Base-by-base conservation (phyloP, 2,797 vertebrate genomes). In the Champsocephalus esox region DNA sequence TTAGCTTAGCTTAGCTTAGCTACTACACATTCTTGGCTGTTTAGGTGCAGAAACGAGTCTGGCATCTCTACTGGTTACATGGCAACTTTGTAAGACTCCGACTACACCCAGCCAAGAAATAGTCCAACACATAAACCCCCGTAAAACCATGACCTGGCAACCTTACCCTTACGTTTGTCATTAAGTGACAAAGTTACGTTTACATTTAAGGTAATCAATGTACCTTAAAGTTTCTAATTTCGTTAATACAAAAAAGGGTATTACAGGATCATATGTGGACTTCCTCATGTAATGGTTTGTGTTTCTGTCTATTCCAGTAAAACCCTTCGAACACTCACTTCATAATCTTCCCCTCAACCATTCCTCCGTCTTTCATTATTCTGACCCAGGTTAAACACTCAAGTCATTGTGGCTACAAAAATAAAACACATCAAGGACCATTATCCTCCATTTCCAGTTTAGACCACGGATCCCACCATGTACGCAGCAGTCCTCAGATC, bases 361-460 rank as follows among this genome's bases (percentile, higher is more conserved):
- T 66, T 74, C 34, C 64, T 77, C 61, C 52, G 69, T 75, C 88
- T 92, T 81, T 93, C 77, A 92, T 94, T 93, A 93, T 71, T 77
- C 62, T 70, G 65, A 76, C 61, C 56, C 48, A 19, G 83, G 86
- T 88, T 79, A 86, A 75, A 87, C 81, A 75, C 80, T 66, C 72
- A 52, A 85, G 83, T 90, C 79, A 87, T 73, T 88, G 88, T 80
- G 91, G 88, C 74, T 41, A 19, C 77, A 17, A 65, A 44, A 66
- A 68, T 76, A 71, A 83, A 84, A 87, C 75, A 91, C 87, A 92
- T 92, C 89, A 94, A 92, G 77, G 71, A 65, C 84, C 74, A 83
- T 84, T 86, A 87, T 86, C 78, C 51, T 60, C 76, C 75, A 70
- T 82, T 82, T 81, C 60, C 46, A 76, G 46, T 79, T 79, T 73